phyloP scores from a whole-genome alignment of 2,797 vertebrate species.

The Ceryle rudis region DNA sequence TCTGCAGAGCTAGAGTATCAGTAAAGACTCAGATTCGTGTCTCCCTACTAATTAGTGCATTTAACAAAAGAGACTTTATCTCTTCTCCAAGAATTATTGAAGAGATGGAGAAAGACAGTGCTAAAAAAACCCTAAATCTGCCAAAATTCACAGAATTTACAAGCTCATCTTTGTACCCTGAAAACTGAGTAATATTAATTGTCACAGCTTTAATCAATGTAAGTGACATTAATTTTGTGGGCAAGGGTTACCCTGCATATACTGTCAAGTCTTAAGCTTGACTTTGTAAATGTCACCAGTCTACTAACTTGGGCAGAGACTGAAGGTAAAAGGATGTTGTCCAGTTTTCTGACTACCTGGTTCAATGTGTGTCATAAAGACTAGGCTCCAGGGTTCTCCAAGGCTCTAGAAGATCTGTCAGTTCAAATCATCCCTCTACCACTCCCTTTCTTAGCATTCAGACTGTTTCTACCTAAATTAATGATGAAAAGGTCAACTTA shows the following conservation, averaged over 20 bases:
- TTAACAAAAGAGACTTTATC: background rate
- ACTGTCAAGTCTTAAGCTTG: conserved; percentile 19
- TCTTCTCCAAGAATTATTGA: conserved; percentile 36
- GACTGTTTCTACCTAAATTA: background rate
- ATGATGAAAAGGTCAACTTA: background rate
- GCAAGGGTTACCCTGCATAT: conserved; percentile 19
- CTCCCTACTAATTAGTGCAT: conserved; percentile 26
- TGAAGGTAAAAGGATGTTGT: background rate
- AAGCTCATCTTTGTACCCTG: background rate
- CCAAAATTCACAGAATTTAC: conserved; percentile 10
- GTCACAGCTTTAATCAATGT: conserved; percentile 42
- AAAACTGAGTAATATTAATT: background rate
- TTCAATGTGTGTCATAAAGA: background rate
- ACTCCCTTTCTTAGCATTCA: background rate
- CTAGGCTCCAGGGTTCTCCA: background rate
- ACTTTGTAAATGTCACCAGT: background rate
- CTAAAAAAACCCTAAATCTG: conserved; percentile 59
- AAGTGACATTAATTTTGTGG: background rate
- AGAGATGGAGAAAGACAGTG: conserved; percentile 38
- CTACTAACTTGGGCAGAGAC: background rate
- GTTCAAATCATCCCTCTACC: background rate
- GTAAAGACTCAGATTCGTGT: conserved; percentile 18
- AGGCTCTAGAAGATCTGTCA: background rate
- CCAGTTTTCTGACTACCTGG: background rate
- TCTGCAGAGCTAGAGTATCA: background rate